Evolutionary conservation across 2,888 invertebrate genomes (phyloP).

Genomic region (Apamea sordens): DNA sequence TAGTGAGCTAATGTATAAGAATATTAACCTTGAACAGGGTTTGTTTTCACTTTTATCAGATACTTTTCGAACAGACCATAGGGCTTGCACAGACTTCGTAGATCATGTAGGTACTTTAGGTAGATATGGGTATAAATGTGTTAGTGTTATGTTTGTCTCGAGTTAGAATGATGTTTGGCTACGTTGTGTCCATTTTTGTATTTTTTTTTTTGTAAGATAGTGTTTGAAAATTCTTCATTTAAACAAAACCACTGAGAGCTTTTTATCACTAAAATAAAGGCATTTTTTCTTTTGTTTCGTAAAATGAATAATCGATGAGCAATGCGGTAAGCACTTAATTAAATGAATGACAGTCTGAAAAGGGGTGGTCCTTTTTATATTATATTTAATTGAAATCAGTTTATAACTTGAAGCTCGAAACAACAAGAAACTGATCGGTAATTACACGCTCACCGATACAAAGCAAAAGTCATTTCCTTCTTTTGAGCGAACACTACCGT

Average conservation of each 20-base stretch:
- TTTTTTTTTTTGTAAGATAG: not conserved
- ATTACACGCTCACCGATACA: slow-evolving; percentile 81
- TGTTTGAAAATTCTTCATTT: not conserved
- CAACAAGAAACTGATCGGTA: slow-evolving; percentile 79
- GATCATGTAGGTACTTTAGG: not conserved
- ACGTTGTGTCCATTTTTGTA: not conserved
- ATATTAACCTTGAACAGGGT: not conserved
- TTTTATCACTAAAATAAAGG: not conserved
- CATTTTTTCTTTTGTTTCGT: too few species aligned
- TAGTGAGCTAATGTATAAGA: not conserved
- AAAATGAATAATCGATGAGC: not conserved
- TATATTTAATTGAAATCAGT: slow-evolving; percentile 66
- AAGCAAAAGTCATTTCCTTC: slow-evolving; percentile 84
- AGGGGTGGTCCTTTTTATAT: slow-evolving; percentile 73
- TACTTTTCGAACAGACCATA: not conserved
- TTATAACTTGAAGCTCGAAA: slow-evolving; percentile 71
- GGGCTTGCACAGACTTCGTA: not conserved
- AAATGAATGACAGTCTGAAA: slow-evolving; percentile 33
- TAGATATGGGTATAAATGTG: not conserved
- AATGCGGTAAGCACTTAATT: slow-evolving; percentile 1
- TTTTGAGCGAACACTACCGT: slow-evolving; percentile 72
- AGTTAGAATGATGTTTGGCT: not conserved
- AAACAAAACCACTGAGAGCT: not conserved
- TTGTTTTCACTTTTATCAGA: not conserved
- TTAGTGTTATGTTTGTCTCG: not conserved